Percentiles rank a stretch among this genome's conserved stretches.
These are phyloP conservation scores for Parnassius mnemosyne DNA, from an alignment of 2,888 invertebrate genomes.

Conservation along the genomic window DNA sequence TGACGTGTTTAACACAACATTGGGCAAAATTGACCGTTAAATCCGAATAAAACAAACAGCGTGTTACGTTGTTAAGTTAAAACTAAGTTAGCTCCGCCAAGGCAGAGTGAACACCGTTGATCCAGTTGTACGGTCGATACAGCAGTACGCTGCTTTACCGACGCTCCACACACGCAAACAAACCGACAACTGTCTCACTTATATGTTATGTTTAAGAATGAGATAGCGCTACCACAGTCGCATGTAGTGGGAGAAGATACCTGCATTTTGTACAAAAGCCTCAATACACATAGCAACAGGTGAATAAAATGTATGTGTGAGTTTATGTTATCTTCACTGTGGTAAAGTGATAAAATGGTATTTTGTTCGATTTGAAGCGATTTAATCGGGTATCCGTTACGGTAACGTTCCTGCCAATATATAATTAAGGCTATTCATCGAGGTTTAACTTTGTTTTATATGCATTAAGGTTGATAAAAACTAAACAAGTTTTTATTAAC, in stretches of 20 bases:
- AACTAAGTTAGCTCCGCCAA: constrained; percentile 75
- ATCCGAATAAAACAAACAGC: constrained; percentile 61
- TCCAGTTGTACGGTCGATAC: constrained; percentile 72
- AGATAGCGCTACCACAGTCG: constrained; percentile 49
- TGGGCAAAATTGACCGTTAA: constrained; percentile 56
- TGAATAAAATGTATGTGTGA: constrained; percentile 67
- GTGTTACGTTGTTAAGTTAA: constrained; percentile 67
- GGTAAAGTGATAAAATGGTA: constrained; percentile 70
- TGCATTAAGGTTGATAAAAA: constrained; percentile 32
- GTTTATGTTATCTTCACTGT: constrained; percentile 64
- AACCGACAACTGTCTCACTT: constrained; percentile 45
- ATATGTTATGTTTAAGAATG: constrained; percentile 36
- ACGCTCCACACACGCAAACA: constrained; percentile 43
- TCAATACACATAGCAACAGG: constrained; percentile 70
- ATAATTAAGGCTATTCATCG: constrained; percentile 48
- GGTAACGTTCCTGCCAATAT: constrained; percentile 48
- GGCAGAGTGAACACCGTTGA: constrained; percentile 76
- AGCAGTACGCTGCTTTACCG: constrained; percentile 70
- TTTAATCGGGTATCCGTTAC: constrained; percentile 50
- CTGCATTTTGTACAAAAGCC: constrained; percentile 70
- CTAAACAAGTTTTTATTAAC: constrained; percentile 5
- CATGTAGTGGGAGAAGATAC: constrained; percentile 63
- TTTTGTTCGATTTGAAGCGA: constrained; percentile 58
- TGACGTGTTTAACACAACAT: constrained; percentile 64
- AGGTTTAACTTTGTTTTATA: constrained; percentile 40